A percentile compares a stretch with the other conserved stretches of the same genome.
These are phyloP conservation scores for Perognathus longimembris DNA, from an alignment of 2,113 vertebrate species.

Conservation along the genomic window DNA sequence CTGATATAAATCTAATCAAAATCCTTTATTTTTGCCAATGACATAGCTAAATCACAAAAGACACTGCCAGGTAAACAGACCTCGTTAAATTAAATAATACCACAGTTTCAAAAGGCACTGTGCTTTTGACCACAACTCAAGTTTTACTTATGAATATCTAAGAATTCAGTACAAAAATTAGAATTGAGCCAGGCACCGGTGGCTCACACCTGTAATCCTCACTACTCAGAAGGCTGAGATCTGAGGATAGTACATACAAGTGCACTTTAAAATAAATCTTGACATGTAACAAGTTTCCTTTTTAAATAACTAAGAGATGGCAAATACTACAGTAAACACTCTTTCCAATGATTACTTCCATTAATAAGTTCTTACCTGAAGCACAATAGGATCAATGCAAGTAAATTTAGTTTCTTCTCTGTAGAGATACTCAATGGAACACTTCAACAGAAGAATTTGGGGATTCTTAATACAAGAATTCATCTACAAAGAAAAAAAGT, in stretches of 20 bases:
- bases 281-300: not conserved
- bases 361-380: constrained; percentile 91
- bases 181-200: no score
- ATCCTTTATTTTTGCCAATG: not conserved
- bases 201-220: no score
- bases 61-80: not conserved
- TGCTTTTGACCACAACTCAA: not conserved
- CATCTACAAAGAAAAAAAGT: constrained; percentile 90
- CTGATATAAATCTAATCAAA: not conserved
- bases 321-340: not conserved
- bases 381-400: constrained; percentile 98
- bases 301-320: not conserved
- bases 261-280: not conserved
- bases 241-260: not conserved
- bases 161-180: not conserved
- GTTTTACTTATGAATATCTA: not conserved
- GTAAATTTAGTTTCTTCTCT: constrained; percentile 99
- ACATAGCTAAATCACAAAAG: not conserved
- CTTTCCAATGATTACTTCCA: not conserved
- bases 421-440: constrained; percentile 99
- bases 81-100: constrained; percentile 1
- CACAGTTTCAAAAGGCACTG: not conserved
- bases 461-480: constrained; percentile 97
- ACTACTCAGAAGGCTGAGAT: no score
- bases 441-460: constrained; percentile 97